A percentile compares a stretch with the other conserved stretches of the same genome.
Evolutionary conservation across 2,113 vertebrate genomes (phyloP).

Genomic region (Turdus rufiventris): DNA sequence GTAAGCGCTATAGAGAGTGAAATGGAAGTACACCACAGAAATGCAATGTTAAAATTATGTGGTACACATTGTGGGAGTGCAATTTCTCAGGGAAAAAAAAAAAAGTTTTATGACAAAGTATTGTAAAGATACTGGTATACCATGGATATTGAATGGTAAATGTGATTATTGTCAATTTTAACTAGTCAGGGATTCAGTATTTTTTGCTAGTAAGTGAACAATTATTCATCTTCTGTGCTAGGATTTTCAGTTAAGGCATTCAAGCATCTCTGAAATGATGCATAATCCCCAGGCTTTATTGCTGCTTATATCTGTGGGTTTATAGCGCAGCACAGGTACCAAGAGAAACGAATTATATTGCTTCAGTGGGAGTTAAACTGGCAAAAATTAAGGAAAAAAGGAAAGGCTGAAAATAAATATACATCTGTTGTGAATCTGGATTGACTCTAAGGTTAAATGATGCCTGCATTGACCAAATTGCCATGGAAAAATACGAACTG

Average conservation of each 20-base stretch:
- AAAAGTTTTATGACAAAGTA: not conserved
- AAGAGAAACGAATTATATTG: not conserved
- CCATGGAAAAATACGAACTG: slow-evolving; percentile 51
- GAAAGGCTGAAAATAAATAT: slow-evolving; percentile 41
- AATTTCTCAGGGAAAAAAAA: not conserved
- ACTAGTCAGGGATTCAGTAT: not conserved
- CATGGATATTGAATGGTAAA: not conserved
- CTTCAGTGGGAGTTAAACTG: not conserved
- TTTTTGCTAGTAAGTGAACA: not conserved
- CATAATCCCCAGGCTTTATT: not conserved
- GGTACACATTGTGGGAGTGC: not conserved
- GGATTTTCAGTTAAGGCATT: slow-evolving; percentile 33
- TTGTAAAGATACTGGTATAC: not conserved
- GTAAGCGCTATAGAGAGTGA: not conserved
- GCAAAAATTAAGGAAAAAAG: not conserved
- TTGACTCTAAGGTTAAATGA: slow-evolving; percentile 52
- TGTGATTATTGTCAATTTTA: not conserved
- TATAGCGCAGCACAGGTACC: slow-evolving; percentile 30
- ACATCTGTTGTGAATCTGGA: slow-evolving; percentile 63
- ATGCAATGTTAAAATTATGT: not conserved
- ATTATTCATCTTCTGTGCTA: not conserved
- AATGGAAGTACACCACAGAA: slow-evolving; percentile 30
- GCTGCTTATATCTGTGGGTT: not conserved
- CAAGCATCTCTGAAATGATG: slow-evolving; percentile 1
- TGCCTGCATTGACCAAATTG: slow-evolving; percentile 55